phyloP scores from a whole-genome alignment of 2,797 vertebrate species.

The Argya squamiceps region DNA sequence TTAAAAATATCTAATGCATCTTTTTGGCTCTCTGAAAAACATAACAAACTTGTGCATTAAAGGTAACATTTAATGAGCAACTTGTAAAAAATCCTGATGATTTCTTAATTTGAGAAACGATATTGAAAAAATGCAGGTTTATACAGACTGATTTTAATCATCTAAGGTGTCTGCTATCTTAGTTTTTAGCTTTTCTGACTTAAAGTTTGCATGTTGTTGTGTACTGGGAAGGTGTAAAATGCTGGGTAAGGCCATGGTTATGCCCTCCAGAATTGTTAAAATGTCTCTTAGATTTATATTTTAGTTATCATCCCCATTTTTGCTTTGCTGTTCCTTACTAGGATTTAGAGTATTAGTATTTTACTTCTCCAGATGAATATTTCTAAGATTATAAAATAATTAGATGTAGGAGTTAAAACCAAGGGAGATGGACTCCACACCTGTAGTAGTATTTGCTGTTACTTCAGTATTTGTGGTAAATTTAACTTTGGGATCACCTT shows the following conservation, averaged over 20 bases:
- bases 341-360: background rate
- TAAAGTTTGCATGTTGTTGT: background rate
- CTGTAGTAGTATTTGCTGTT: background rate
- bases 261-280: background rate
- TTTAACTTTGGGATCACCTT: background rate
- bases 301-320: background rate
- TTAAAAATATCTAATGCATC: constrained; percentile 5
- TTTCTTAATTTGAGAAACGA: background rate
- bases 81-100: background rate
- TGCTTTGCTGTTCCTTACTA: background rate
- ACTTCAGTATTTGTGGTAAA: background rate
- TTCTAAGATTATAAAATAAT: background rate
- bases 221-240: background rate
- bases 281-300: background rate
- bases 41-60: background rate
- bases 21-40: background rate
- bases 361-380: background rate
- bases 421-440: background rate
- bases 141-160: background rate
- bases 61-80: background rate
- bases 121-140: background rate
- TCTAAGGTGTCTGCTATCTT: background rate
- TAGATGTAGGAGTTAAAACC: background rate
- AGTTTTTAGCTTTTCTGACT: background rate
- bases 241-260: background rate